Evolutionary conservation across 1,140 invertebrate genomes (phyloP).

Genomic region (Macrostomum lignano): DNA sequence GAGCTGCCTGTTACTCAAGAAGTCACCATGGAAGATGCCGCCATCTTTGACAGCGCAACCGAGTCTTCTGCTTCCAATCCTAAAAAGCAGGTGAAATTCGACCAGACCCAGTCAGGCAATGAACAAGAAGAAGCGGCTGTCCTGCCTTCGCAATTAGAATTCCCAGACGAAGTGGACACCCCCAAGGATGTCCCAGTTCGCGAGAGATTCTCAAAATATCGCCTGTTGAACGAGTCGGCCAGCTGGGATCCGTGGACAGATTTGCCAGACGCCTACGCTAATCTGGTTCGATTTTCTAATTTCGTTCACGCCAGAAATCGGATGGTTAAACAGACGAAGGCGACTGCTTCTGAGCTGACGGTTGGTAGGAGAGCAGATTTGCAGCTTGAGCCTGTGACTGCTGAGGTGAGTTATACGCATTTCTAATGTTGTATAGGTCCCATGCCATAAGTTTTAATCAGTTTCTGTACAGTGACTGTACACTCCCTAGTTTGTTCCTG

Average conservation of each 20-base stretch:
- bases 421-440: constrained; percentile 29
- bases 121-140: too few relatives aligned
- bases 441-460: too few relatives aligned
- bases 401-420: background rate
- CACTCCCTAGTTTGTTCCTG: too few relatives aligned
- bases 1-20: too few relatives aligned
- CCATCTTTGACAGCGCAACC: background rate
- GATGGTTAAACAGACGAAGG: constrained; percentile 7
- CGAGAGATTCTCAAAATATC: constrained; percentile 53
- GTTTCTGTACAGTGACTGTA: too few relatives aligned
- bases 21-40: too few relatives aligned
- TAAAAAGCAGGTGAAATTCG: background rate
- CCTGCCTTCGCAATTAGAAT: constrained; percentile 49
- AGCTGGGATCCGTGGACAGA: too few relatives aligned
- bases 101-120: constrained; percentile 17
- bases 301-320: background rate
- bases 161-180: constrained; percentile 91
- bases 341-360: constrained; percentile 33
- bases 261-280: constrained; percentile 1
- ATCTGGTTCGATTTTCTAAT: background rate
- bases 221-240: constrained; percentile 27
- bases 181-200: constrained; percentile 35
- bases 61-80: background rate
- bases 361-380: background rate
- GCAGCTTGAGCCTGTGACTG: background rate